A percentile compares a stretch with the other conserved stretches of the same genome.
phyloP scores from a whole-genome alignment of 2,888 invertebrate genomes.

The Ferdinandea cuprea region DNA sequence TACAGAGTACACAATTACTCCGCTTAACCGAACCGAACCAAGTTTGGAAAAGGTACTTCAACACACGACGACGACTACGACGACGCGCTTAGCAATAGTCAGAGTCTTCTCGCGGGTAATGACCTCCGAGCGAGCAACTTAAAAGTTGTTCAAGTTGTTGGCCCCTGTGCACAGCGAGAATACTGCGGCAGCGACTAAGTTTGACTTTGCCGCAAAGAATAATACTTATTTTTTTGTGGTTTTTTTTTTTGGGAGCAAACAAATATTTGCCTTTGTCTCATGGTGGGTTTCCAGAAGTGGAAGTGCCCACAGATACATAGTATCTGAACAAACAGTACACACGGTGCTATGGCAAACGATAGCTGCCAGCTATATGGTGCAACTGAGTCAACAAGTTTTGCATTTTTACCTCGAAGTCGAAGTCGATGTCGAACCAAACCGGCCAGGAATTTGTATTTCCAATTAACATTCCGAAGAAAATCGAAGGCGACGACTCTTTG shows the following conservation, averaged over 20 bases:
- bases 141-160: slow-evolving; percentile 73
- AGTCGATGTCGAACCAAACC: no score
- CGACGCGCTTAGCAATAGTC: slow-evolving; percentile 49
- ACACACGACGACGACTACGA: no score
- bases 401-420: slow-evolving; percentile 74
- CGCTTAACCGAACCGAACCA: slow-evolving; percentile 68
- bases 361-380: slow-evolving; percentile 49
- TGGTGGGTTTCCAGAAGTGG: slow-evolving; percentile 60
- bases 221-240: slow-evolving; percentile 41
- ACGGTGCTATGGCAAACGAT: slow-evolving; percentile 14
- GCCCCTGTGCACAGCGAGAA: slow-evolving; percentile 46
- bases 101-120: slow-evolving; percentile 72
- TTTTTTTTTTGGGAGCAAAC: slow-evolving; percentile 69
- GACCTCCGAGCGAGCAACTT: slow-evolving; percentile 69
- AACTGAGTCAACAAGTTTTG: slow-evolving; percentile 74
- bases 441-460: slow-evolving; percentile 73
- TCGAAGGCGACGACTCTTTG: slow-evolving; percentile 62
- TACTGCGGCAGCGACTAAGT: slow-evolving; percentile 39
- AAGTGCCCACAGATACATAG: slow-evolving; percentile 52
- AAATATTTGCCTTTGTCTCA: slow-evolving; percentile 73
- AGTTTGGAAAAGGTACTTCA: slow-evolving; percentile 74
- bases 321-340: slow-evolving; percentile 45
- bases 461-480: slow-evolving; percentile 70
- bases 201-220: slow-evolving; percentile 45
- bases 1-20: slow-evolving; percentile 71